Base-by-base conservation (phyloP, 2,113 vertebrate species). In the Baryphthengus martii region DNA sequence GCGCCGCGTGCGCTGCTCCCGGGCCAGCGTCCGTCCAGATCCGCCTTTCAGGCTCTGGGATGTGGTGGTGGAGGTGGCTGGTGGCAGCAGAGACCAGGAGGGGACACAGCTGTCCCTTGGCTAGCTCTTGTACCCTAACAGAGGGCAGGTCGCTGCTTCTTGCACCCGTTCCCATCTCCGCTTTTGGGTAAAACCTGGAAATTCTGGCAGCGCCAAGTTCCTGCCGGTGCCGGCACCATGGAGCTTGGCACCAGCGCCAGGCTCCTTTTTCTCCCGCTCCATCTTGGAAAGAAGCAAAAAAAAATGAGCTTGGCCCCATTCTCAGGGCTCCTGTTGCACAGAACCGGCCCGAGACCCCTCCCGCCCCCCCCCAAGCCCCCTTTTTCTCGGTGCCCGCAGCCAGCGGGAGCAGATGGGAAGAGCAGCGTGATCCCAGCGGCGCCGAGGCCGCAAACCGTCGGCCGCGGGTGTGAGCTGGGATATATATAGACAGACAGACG, bases 381-480 rank as follows among this genome's bases (percentile, higher is more conserved):
- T 44, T 31, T 21, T 6, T 73, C 65, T 72, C 10, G 1, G 79
- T 28, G 53, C 10, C 21, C 9, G 66, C 44, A 78, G 72, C 50
- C 75, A 4, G 78, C 19, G 3, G 95, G 86, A 96, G 77, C 96
- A 97, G 95, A 96, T 97, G 95, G 96, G 33, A 92, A 95, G 44
- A 91, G 92, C 94, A 96, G 95, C 92, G 11, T 70, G 96, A 93
- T 90, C 92, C 96, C 86, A 80, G 95, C 88, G 94, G 93, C 35
- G 23, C 62, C 11, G 62, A 17, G 94, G 93, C 89, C 85, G 71
- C 85, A 42, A 73, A 39, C 19, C 14, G 13, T 1, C 1, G 71
- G 19, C 40, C 14, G 17, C 39, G 7, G 86, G 75, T 67, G 86
- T 16, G 42, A 93, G 92, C 63, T 85, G 93, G 67, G 86, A 80